Percentiles rank a stretch among this genome's conserved stretches.
These are phyloP conservation scores for Bombylius discolor DNA, from an alignment of 2,888 invertebrate genomes.

Conservation along the genomic window DNA sequence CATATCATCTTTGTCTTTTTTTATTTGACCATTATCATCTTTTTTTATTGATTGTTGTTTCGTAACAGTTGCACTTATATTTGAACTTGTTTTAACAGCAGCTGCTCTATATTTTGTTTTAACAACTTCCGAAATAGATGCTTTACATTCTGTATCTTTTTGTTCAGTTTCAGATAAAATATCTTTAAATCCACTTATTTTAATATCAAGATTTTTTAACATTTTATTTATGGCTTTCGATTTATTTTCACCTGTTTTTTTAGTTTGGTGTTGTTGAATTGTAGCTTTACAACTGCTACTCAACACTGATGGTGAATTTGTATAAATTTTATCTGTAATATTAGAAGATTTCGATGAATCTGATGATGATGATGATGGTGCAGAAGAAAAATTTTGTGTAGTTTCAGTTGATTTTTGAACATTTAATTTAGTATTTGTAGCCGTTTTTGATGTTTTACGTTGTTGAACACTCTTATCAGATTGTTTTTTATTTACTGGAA, in stretches of 20 bases:
- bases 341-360: neutral
- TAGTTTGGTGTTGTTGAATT: neutral
- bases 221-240: conserved; percentile 34
- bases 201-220: conserved; percentile 34
- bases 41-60: conserved; percentile 4
- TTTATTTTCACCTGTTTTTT: conserved; percentile 24
- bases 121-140: conserved; percentile 37
- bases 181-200: conserved; percentile 33
- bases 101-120: conserved; percentile 36
- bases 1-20: neutral
- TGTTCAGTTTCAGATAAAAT: conserved; percentile 31
- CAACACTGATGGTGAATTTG: no score
- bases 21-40: neutral
- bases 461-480: neutral
- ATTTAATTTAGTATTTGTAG: neutral
- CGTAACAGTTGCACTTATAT: neutral
- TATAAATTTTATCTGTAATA: no score
- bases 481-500: neutral
- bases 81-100: conserved; percentile 28
- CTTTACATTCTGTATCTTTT: conserved; percentile 29
- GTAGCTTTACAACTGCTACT: no score
- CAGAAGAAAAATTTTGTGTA: neutral
- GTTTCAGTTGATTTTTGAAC: neutral
- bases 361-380: neutral
- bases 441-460: neutral